These are phyloP conservation scores for Acanthococcus lagerstroemiae DNA, from an alignment of 2,888 invertebrate genomes.

Conservation along the genomic window DNA sequence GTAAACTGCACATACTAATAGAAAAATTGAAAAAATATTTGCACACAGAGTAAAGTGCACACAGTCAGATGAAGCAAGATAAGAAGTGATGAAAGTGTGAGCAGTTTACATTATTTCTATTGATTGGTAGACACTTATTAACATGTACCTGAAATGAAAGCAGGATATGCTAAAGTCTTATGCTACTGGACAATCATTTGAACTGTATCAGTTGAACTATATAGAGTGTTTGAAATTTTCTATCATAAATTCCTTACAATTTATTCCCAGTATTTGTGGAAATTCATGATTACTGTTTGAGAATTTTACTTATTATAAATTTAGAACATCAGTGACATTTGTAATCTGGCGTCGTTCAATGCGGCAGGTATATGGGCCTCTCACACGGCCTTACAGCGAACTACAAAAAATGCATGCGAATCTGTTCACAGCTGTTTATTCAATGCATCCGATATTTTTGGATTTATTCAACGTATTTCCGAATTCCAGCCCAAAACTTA, in stretches of 20 bases:
- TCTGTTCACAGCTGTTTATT: not conserved
- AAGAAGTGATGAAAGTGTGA: not conserved
- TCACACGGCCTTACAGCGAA: not conserved
- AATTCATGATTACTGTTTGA: not conserved
- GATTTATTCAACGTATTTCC: no score
- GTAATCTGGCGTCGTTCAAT: not conserved
- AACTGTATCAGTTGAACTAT: not conserved
- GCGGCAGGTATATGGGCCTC: not conserved
- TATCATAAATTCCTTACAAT: not conserved
- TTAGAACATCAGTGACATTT: not conserved
- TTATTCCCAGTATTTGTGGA: not conserved
- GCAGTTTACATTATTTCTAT: not conserved
- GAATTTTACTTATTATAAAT: not conserved
- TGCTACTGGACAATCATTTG: not conserved
- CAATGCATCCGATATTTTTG: not conserved
- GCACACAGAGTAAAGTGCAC: not conserved
- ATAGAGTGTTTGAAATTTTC: not conserved
- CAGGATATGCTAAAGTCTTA: not conserved
- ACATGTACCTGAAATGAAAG: not conserved
- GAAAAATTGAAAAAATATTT: no score
- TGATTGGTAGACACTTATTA: not conserved
- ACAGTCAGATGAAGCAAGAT: no score
- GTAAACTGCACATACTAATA: no score
- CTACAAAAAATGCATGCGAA: not conserved
- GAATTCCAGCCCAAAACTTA: no score